Conservation (phyloP, 37 sponge, comb jelly and placozoan species). For the Axinella damicornis region DNA sequence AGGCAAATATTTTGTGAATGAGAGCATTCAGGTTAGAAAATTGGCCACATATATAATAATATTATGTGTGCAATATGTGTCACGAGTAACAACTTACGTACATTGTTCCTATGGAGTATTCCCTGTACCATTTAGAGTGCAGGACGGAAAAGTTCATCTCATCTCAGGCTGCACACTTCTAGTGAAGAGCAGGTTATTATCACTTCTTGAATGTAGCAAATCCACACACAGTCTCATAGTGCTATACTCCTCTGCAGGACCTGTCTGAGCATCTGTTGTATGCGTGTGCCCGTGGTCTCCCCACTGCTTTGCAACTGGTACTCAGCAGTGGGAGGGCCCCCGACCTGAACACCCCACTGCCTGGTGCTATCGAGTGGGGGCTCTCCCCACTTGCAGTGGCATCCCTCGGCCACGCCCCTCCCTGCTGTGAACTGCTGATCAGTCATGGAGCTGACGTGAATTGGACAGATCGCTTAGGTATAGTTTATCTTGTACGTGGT, state of each 20-base stretch:
- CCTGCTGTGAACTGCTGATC: constrained; percentile 21
- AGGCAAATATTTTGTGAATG: too few relatives aligned
- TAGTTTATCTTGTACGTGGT: too few relatives aligned
- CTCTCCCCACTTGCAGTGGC: constrained; percentile 43
- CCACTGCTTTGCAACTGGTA: constrained; percentile 5
- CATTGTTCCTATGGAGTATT: too few relatives aligned
- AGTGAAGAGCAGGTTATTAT: not conserved
- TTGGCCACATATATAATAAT: too few relatives aligned
- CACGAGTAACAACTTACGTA: too few relatives aligned
- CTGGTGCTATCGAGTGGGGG: constrained; percentile 26
- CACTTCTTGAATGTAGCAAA: not conserved
- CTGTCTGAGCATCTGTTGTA: constrained; percentile 17
- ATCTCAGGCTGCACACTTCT: not conserved
- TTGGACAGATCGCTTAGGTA: not conserved
- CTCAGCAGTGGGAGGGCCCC: not conserved
- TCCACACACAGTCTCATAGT: too few relatives aligned
- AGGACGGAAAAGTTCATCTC: not conserved
- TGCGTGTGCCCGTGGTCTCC: constrained; percentile 20
- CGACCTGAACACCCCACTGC: constrained; percentile 36
- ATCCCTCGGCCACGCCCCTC: not conserved
- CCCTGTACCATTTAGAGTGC: too few relatives aligned
- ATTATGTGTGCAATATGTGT: too few relatives aligned
- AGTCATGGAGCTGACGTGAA: constrained; percentile 26
- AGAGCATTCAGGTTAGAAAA: too few relatives aligned
- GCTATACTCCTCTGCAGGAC: not conserved